A percentile compares a stretch with the other conserved stretches of the same genome.
These are phyloP conservation scores for Rhingia campestris DNA, from an alignment of 2,888 invertebrate species.

Conservation along the genomic window DNA sequence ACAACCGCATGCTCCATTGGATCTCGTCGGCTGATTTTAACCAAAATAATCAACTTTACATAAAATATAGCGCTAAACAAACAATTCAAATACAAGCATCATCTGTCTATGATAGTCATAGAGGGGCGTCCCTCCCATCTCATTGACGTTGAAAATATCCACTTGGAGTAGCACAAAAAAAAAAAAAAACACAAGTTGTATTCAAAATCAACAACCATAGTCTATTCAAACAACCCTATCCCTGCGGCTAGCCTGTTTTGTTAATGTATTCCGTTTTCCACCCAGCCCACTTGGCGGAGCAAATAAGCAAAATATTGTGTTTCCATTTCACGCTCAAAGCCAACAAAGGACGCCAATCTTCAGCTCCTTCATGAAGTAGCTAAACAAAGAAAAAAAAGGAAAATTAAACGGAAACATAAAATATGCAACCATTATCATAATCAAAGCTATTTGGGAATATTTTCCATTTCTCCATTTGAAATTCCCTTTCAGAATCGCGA, in stretches of 20 bases:
- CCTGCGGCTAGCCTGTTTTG: constrained; percentile 59
- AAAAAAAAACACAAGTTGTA: constrained; percentile 36
- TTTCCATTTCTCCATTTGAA: constrained; percentile 15
- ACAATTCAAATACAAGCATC: constrained; percentile 49
- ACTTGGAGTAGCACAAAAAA: constrained; percentile 31
- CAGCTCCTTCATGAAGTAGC: constrained; percentile 25
- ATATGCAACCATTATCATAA: constrained; percentile 70
- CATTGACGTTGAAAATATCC: background rate
- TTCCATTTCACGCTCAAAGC: constrained; percentile 46
- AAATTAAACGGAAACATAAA: constrained; percentile 50
- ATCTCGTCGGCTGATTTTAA: background rate
- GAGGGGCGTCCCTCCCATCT: background rate
- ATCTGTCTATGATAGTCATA: constrained; percentile 50
- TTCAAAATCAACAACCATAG: constrained; percentile 61
- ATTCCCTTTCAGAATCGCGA: constrained; percentile 19
- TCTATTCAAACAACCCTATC: constrained; percentile 61
- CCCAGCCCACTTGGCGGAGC: background rate
- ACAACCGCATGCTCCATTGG: constrained; percentile 9
- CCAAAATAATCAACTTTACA: constrained; percentile 14
- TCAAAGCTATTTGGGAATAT: constrained; percentile 64
- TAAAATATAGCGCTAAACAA: constrained; percentile 35
- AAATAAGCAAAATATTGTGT: constrained; percentile 60
- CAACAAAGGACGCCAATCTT: constrained; percentile 49
- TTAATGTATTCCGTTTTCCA: constrained; percentile 40
- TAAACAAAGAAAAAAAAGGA: constrained; percentile 12